These are phyloP conservation scores for Dascyllus trimaculatus DNA, from an alignment of 2,113 vertebrate species.

Conservation along the genomic window DNA sequence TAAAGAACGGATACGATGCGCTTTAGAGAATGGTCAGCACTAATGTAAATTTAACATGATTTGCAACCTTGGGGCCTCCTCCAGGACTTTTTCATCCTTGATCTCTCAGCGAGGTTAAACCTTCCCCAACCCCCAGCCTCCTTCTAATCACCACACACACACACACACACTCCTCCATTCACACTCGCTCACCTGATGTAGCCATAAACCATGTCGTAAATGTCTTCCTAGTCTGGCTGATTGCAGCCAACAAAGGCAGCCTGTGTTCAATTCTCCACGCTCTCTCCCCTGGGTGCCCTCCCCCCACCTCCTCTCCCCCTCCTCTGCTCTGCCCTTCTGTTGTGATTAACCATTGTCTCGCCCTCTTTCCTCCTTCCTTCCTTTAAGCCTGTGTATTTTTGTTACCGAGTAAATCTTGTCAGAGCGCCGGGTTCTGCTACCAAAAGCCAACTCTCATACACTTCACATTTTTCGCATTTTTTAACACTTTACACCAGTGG, in stretches of 20 bases:
- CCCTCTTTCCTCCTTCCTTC: conserved; percentile 40
- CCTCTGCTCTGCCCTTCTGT: conserved; percentile 39
- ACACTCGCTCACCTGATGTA: conserved; percentile 67
- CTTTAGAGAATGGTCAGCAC: conserved; percentile 12
- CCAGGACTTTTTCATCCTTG: not conserved
- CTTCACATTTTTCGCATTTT: not conserved
- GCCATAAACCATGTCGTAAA: conserved; percentile 67
- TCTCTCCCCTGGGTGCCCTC: conserved; percentile 51
- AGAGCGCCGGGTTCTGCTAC: not conserved
- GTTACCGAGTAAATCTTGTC: not conserved
- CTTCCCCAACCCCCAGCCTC: not conserved
- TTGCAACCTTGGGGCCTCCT: not conserved
- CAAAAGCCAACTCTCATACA: conserved; percentile 6
- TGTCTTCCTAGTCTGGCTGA: conserved; percentile 55
- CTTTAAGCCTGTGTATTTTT: conserved; percentile 32
- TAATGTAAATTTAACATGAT: not conserved
- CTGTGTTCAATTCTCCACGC: conserved; percentile 65
- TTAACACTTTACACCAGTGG: conserved; percentile 16
- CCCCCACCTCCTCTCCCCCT: conserved; percentile 11
- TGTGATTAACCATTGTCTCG: conserved; percentile 68
- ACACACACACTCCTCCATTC: conserved; percentile 35
- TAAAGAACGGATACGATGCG: not conserved
- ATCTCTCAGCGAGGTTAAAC: conserved; percentile 6
- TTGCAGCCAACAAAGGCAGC: conserved; percentile 69
- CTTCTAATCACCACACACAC: conserved; percentile 17